Evolutionary conservation across 2,797 vertebrate genomes (phyloP).

Genomic region (Sus cebifrons): DNA sequence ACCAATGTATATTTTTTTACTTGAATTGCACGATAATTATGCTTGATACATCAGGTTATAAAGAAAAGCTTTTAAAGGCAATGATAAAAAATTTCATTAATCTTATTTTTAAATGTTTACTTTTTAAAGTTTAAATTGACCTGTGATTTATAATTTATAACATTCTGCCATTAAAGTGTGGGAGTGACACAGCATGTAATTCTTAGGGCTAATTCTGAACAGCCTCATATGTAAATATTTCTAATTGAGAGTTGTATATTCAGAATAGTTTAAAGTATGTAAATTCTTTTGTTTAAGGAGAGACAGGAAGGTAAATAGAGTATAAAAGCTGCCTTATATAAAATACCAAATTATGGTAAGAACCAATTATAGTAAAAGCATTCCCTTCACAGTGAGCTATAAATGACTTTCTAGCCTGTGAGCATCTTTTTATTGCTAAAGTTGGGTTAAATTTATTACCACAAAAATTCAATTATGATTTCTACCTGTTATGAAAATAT

Average conservation of each 20-base stretch:
- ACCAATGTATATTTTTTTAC: conserved; percentile 36
- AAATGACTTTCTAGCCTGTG: conserved; percentile 64
- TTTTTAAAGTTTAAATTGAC: conserved; percentile 57
- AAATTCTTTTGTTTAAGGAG: conserved; percentile 48
- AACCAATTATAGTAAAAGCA: conserved; percentile 48
- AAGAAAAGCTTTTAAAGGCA: conserved; percentile 31
- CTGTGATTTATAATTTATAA: conserved; percentile 22
- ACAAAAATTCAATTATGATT: conserved; percentile 73
- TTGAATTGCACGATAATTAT: conserved; percentile 31
- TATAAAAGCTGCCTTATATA: conserved; percentile 35
- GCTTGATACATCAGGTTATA: conserved; percentile 7
- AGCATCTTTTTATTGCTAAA: conserved; percentile 76
- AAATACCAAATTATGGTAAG: conserved; percentile 32
- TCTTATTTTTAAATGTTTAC: conserved; percentile 35
- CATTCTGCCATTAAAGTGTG: conserved; percentile 42
- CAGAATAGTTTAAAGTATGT: conserved; percentile 52
- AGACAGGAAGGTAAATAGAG: conserved; percentile 40
- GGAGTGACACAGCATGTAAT: not conserved
- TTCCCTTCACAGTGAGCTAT: conserved; percentile 37
- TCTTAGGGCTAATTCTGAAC: conserved; percentile 46
- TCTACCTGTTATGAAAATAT: conserved; percentile 77
- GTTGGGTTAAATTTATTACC: conserved; percentile 75
- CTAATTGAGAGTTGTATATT: conserved; percentile 55
- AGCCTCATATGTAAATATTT: conserved; percentile 39
- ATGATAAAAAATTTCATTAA: conserved; percentile 48